These are phyloP conservation scores for Ginglymostoma cirratum DNA, from an alignment of 2,113 vertebrate genomes.

Conservation along the genomic window DNA sequence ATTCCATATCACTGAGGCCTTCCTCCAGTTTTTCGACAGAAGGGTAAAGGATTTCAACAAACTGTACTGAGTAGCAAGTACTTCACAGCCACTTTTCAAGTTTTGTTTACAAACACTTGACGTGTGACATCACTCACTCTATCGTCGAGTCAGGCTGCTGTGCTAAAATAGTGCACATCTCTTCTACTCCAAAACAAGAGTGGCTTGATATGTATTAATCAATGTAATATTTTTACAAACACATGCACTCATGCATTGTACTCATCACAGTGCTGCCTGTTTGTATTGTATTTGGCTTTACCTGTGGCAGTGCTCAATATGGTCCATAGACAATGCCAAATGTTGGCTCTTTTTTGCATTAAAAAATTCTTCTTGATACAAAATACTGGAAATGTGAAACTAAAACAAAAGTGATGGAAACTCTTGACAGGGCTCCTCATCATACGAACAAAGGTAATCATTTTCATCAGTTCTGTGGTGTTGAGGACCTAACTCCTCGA, in stretches of 20 bases:
- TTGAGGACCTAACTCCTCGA: not conserved
- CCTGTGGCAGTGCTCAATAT: not conserved
- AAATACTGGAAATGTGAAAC: not conserved
- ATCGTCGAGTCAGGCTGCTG: not conserved
- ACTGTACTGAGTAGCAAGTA: not conserved
- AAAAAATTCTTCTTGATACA: not conserved
- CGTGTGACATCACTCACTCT: not conserved
- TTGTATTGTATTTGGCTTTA: not conserved
- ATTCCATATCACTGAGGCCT: not conserved
- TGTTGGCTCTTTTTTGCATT: not conserved
- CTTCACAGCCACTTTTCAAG: not conserved
- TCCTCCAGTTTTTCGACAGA: not conserved
- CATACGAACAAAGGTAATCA: not conserved
- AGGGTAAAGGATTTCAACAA: not conserved
- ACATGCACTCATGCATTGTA: not conserved
- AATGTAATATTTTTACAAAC: not conserved
- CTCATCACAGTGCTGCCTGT: not conserved
- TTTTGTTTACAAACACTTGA: not conserved
- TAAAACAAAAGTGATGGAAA: not conserved
- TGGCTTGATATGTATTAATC: not conserved
- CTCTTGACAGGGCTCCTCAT: not conserved
- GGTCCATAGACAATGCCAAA: not conserved
- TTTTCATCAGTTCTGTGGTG: not conserved
- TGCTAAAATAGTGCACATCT: not conserved
- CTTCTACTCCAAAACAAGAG: not conserved